Evolutionary conservation across 2,113 vertebrate species (phyloP), one percentile per base, ranked within the genome.

Genomic region (Etheostoma cragini): DNA sequence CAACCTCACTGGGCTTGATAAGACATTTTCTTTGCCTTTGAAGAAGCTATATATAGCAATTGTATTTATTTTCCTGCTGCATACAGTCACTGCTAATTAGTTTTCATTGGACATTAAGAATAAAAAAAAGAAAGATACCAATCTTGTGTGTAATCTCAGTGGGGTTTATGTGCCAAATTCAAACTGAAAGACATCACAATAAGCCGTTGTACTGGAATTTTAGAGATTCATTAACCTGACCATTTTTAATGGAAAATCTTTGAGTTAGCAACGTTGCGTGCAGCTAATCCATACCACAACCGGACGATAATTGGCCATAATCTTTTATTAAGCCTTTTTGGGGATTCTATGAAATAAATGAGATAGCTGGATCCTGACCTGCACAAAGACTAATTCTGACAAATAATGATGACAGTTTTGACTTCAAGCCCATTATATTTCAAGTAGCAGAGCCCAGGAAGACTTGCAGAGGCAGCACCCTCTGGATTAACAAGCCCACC

Each of bases 401-500:
- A 88, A 85, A 83, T 24, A 26, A 53, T 24, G 81, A 82, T 45
- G 78, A 69, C 54, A 35, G 70, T 60, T 84, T 62, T 82, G 85
- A 90, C 88, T 74, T 77, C 46, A 4, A 70, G 66, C 30, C 35
- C 24, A 50, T 49, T 69, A 35, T 53, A 60, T 64, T 62, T 80
- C 56, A 78, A 71, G 79, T 19, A 61, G 76, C 68, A 10, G 38
- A 60, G 77, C 50, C 66, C 53, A 10, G 22, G 4, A 82, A 53
- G 60, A 86, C 72, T 60, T 83, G 68, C 71, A 65, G 76, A 70
- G 82, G 66, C 78, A 76, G 82, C 78, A 67, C 72, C 60, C 16
- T 83, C 79, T 62, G 70, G 84, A 90, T 87, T 84, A 87, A 72
- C 17, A 24, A 14, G 53, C 67, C 8, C 72, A 79, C 69, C 82